Evolutionary conservation across 2,888 invertebrate genomes (phyloP).

Genomic region (Adineta ricciae): DNA sequence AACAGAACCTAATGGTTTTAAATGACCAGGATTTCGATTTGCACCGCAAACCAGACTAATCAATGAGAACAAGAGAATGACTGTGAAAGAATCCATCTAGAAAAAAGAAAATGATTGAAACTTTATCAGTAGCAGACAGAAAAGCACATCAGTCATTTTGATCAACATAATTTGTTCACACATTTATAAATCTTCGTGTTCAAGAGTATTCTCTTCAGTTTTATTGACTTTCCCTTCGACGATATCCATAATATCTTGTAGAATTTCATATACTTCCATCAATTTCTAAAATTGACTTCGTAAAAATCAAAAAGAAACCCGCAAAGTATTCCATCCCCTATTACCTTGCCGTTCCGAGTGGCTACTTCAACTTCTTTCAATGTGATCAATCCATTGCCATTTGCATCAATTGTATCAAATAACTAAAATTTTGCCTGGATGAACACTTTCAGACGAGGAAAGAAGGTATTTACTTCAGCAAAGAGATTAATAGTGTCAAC

Average conservation of each 20-base stretch:
- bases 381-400: conserved; percentile 20
- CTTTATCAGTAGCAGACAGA: neutral
- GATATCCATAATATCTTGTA: conserved; percentile 13
- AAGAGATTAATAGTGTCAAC: neutral
- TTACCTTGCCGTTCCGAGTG: neutral
- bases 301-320: neutral
- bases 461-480: conserved; percentile 18
- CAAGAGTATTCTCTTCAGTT: neutral
- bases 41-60: neutral
- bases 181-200: conserved; percentile 5
- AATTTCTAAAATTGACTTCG: neutral
- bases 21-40: conserved; percentile 37
- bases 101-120: neutral
- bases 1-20: conserved; percentile 42
- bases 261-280: neutral
- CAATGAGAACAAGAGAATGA: neutral
- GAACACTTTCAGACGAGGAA: neutral
- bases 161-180: too few relatives aligned
- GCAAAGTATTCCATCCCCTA: too few relatives aligned
- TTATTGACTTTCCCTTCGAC: neutral
- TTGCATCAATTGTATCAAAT: conserved; percentile 24
- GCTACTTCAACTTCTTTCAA: neutral
- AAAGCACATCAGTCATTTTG: too few relatives aligned
- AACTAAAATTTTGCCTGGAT: neutral
- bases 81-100: neutral